These are phyloP conservation scores for Brienomyrus brachyistius DNA, from an alignment of 2,113 vertebrate species.

Conservation along the genomic window DNA sequence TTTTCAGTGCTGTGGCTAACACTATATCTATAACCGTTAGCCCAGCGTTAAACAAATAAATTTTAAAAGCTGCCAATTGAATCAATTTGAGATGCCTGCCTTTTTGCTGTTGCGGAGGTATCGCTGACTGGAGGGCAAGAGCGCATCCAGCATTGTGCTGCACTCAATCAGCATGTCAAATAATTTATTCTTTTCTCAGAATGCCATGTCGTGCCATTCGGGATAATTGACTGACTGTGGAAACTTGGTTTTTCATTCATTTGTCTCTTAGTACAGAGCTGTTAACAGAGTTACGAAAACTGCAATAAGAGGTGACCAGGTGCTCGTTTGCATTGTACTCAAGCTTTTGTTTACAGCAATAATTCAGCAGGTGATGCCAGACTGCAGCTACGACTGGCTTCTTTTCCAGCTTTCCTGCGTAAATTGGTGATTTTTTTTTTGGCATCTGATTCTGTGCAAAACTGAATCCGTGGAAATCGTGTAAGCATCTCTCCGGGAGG, in stretches of 20 bases:
- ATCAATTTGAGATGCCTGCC: constrained; percentile 27
- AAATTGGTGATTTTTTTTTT: neutral
- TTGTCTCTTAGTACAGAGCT: neutral
- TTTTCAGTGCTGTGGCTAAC: constrained; percentile 1
- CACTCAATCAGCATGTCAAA: constrained; percentile 43
- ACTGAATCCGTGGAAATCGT: neutral
- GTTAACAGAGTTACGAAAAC: neutral
- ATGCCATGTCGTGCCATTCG: constrained; percentile 18
- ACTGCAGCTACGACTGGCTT: neutral
- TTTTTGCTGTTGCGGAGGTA: constrained; percentile 29
- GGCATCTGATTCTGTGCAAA: neutral
- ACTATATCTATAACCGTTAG: constrained; percentile 11
- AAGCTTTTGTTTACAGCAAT: neutral
- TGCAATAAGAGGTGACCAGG: neutral
- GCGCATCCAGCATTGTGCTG: constrained; percentile 28
- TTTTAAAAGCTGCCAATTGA: constrained; percentile 10
- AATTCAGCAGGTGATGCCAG: neutral
- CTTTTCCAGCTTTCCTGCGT: neutral
- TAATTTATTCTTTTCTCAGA: constrained; percentile 38
- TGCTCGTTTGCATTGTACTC: neutral
- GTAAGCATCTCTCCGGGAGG: neutral
- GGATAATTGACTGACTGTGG: constrained; percentile 29
- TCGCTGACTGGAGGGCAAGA: constrained; percentile 43
- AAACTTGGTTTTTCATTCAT: constrained; percentile 6
- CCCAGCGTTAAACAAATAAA: constrained; percentile 20